These are phyloP conservation scores for Hormiphora californensis DNA, from an alignment of 37 sponge, comb jelly and placozoan species.

Conservation along the genomic window DNA sequence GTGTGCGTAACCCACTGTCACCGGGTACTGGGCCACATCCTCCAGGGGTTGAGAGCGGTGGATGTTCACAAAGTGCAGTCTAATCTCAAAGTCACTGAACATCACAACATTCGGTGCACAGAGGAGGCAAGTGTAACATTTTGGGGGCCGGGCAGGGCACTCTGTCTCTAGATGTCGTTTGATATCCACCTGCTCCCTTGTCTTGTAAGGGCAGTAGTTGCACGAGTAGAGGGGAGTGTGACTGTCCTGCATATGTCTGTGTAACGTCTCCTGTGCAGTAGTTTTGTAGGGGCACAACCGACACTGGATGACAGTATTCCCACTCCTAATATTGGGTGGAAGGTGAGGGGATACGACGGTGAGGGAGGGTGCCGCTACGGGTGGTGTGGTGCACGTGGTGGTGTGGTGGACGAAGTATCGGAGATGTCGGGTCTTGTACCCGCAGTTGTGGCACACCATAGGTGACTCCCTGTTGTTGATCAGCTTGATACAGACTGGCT, in stretches of 20 bases:
- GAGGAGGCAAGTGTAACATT: not conserved
- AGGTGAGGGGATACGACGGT: too few relatives aligned
- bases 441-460: slow-evolving; percentile 19
- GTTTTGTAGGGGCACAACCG: not conserved
- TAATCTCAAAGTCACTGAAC: not conserved
- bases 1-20: not conserved
- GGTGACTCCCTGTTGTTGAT: not conserved
- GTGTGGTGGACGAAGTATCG: not conserved
- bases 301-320: too few relatives aligned
- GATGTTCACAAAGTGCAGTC: not conserved
- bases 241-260: not conserved
- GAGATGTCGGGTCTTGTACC: slow-evolving; percentile 26
- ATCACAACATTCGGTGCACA: slow-evolving; percentile 4
- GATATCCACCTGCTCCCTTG: not conserved
- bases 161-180: not conserved
- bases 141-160: not conserved
- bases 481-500: too few relatives aligned
- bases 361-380: too few relatives aligned
- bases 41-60: slow-evolving; percentile 7
- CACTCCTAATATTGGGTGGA: too few relatives aligned
- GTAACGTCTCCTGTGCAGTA: not conserved
- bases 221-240: not conserved
- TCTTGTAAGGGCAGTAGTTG: slow-evolving; percentile 6
- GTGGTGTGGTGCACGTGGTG: not conserved
- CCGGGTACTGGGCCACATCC: not conserved